These are phyloP conservation scores for Dicyrtomina minuta DNA, from an alignment of 2,888 invertebrate species.

Conservation along the genomic window DNA sequence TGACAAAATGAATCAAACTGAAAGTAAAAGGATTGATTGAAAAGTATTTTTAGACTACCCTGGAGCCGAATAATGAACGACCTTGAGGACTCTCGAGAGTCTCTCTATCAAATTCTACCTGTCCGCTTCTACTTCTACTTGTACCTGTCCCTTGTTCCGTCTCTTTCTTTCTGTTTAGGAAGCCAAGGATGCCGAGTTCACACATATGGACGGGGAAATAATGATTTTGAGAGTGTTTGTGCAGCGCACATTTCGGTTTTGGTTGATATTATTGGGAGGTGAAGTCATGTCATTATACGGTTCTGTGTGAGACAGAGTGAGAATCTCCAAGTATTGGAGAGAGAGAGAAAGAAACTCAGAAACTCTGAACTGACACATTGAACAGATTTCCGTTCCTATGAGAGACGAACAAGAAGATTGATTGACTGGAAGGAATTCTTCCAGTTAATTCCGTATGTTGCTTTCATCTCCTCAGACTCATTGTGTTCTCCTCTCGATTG, in stretches of 20 bases:
- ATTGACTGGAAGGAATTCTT: constrained; percentile 33
- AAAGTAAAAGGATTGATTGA: background rate
- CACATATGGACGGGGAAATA: background rate
- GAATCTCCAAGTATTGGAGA: background rate
- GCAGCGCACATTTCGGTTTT: no score
- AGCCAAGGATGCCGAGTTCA: background rate
- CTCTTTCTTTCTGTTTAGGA: no score
- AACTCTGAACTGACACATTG: constrained; percentile 25
- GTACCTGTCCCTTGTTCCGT: no score
- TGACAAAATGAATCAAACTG: background rate
- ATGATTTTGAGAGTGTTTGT: background rate
- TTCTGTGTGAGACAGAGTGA: background rate
- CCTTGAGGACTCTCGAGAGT: background rate
- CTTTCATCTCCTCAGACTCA: constrained; percentile 12
- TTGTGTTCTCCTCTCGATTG: constrained; percentile 13
- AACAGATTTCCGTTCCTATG: constrained; percentile 4
- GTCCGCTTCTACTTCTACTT: no score
- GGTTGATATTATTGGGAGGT: background rate
- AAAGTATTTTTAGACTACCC: background rate
- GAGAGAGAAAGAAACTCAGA: background rate
- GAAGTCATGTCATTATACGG: constrained; percentile 21
- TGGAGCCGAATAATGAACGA: background rate
- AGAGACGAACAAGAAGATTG: constrained; percentile 23
- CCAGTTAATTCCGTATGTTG: constrained; percentile 16
- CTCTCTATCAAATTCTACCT: no score